Conservation (phyloP, 92 coral and sea anemone genomes). For the Parazoanthus darwini region DNA sequence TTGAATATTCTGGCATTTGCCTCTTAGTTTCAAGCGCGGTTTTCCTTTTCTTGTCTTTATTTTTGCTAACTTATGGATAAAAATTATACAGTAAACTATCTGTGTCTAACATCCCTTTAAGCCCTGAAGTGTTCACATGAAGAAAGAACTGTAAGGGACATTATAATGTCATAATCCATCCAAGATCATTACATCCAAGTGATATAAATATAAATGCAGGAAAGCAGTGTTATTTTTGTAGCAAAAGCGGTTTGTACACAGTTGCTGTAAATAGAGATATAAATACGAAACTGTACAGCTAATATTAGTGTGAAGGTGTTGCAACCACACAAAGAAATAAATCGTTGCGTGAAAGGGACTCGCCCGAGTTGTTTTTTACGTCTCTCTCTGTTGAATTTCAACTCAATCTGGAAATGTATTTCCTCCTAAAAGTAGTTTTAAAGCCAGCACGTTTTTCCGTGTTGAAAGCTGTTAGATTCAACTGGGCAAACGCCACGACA, state of each 20-base stretch:
- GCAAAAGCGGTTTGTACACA: slow-evolving; percentile 19
- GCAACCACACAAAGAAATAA: neutral
- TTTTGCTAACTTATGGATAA: neutral
- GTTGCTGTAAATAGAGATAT: slow-evolving; percentile 26
- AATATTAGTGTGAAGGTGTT: neutral
- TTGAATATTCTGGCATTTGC: neutral
- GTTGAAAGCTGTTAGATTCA: too few species aligned
- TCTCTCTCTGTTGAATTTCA: too few species aligned
- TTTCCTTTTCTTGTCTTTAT: too few species aligned
- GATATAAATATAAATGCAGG: too few species aligned
- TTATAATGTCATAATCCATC: neutral
- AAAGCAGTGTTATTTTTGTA: slow-evolving; percentile 19
- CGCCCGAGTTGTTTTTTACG: too few species aligned
- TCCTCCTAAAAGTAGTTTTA: too few species aligned
- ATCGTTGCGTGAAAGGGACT: neutral
- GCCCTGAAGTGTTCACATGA: neutral
- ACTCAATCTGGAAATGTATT: too few species aligned
- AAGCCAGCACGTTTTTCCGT: too few species aligned
- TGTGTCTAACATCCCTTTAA: neutral
- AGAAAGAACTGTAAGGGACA: neutral
- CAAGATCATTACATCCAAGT: neutral
- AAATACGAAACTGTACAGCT: slow-evolving; percentile 9
- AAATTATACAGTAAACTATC: neutral
- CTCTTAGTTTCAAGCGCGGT: neutral
- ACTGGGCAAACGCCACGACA: too few species aligned